Base-by-base conservation (phyloP, 2,113 vertebrate genomes). In the Pseudorasbora parva region DNA sequence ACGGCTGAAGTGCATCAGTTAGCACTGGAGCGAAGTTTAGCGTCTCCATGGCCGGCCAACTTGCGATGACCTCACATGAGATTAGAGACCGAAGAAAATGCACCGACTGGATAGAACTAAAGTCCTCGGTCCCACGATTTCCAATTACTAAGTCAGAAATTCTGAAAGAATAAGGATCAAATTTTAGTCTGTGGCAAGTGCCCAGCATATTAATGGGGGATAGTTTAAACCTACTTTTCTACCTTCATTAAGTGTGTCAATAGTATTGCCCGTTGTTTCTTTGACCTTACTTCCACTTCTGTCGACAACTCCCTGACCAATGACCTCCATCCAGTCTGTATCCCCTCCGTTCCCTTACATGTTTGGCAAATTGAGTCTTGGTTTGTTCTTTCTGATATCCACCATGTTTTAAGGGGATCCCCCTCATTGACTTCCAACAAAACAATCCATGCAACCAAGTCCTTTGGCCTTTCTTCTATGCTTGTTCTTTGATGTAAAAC, bases 1-100 rank as follows among this genome's bases (percentile, higher is more conserved):
- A 86, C 92, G 91, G 93, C 92, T 93, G 92, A 93, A 89, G 88
- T 91, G 84, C 90, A 91, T 93, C 93, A 92, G 91, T 94, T 94
- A 93, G 89, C 90, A 74, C 87, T 81, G 59, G 41, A 82, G 82
- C 77, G 85, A 86, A 85, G 88, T 41, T n/a, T 51, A 62, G 73
- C 41, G 25, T 47, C 56, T 69, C n/a, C 60, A 43, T 87, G 23
- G 84, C 86, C 25, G 2, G 73, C 88, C 88, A 90, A 91, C 88
- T 92, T 87, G 84, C 19, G 14, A 64, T 92, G 91, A 93, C 91
- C 93, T 92, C 90, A 90, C 83, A 15, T 85, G 86, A 75, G 88
- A 77, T 88, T 89, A 89, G 88, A 86, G 76, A 84, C 68, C 68
- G 62, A 76, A 81, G 27, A 19, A 64, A 60, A 89, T 86, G 47